Base-by-base conservation (phyloP, 2,797 vertebrate genomes). In the Cottoperca gobio region DNA sequence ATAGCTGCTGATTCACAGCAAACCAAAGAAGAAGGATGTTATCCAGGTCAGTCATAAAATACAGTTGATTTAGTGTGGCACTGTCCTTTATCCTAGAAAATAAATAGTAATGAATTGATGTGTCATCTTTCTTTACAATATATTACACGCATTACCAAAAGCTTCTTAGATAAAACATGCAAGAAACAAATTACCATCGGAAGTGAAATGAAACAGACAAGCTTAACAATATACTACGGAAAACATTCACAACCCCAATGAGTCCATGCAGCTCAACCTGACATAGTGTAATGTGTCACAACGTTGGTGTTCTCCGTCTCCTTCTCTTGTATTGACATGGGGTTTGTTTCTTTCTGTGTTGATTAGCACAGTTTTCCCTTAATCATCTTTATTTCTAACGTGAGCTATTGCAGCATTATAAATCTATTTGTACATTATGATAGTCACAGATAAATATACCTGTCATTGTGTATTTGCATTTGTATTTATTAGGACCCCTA, bases 261-360 rank as follows among this genome's bases (percentile, higher is more conserved):
- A 35, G 35, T 31, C 24, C 53, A 10, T 62, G 17, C 2, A 17
- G 55, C 28, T 31, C 14, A 73, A 76, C 35, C 73, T 46, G 5
- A 26, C 48, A 49, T 61, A 31, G 43, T 40, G 31, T 63, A 50
- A 73, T 82, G 54, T 73, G 48, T 76, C 48, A 42, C 50, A 23
- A 53, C 24, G 75, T 54, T 50, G 39, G 48, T 40, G 21, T 48
- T 68, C 40, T 71, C 8, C 39, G 31, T 68, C 54, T 42, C 50
- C 53, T 57, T 5, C n/a, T n/a, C n/a, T n/a, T n/a, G n/a, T n/a
- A n/a, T n/a, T n/a, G n/a, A 33, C 16, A 43, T 67, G 35, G n/a
- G n/a, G n/a, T n/a, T n/a, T 17, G 31, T 57, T 45, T 63, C 16
- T 19, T 40, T 73, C 19, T 35, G 11, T 37, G 17, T 52, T 23